These are phyloP conservation scores for Littorina saxatilis DNA, from an alignment of 1,140 invertebrate genomes.

Conservation along the genomic window DNA sequence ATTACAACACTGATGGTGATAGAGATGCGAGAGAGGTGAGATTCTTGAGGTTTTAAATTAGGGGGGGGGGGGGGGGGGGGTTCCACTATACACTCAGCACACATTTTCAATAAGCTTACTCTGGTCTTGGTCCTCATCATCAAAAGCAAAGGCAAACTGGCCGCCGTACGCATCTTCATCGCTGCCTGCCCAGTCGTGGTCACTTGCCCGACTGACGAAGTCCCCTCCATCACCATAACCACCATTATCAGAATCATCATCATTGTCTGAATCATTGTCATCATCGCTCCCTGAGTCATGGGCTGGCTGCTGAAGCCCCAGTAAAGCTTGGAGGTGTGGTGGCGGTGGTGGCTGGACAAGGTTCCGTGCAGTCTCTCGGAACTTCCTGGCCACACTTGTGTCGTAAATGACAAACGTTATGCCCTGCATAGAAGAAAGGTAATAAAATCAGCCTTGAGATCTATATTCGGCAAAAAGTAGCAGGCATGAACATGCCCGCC, in stretches of 20 bases:
- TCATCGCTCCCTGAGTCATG: not conserved
- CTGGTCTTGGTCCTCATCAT: not conserved
- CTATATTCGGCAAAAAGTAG: not conserved
- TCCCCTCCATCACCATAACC: too few relatives aligned
- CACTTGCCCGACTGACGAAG: not conserved
- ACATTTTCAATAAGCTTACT: not conserved
- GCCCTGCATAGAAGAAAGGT: not conserved
- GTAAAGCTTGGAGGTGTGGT: too few relatives aligned
- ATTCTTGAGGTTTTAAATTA: too few relatives aligned
- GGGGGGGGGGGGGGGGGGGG: too few relatives aligned
- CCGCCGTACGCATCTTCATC: not conserved
- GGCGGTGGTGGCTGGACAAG: not conserved
- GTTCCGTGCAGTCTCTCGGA: not conserved
- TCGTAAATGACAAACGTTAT: slow-evolving; percentile 22
- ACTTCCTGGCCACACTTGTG: slow-evolving; percentile 13
- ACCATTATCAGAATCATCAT: not conserved
- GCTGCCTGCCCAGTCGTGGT: not conserved
- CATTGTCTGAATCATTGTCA: not conserved
- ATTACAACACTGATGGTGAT: too few relatives aligned
- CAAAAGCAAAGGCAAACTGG: not conserved
- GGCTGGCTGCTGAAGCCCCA: not conserved
- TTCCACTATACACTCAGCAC: too few relatives aligned
- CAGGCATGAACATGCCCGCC: not conserved
- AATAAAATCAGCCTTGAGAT: not conserved
- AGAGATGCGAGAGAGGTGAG: too few relatives aligned